Evolutionary conservation across 2,113 vertebrate species (phyloP).

Genomic region (Macrotus californicus): DNA sequence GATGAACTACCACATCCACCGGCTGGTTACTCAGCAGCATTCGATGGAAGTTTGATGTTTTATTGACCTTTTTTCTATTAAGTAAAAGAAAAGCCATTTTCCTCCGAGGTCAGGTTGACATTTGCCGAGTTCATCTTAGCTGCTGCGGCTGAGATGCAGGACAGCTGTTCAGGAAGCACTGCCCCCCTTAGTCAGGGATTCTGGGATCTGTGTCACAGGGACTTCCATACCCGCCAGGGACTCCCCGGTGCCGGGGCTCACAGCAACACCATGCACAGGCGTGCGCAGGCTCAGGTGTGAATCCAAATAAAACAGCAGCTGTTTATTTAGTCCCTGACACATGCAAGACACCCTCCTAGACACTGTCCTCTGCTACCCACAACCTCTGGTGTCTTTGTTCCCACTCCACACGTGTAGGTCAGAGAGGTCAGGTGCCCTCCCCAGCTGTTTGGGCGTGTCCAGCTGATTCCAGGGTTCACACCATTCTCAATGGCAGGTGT

Average conservation of each 20-base stretch:
- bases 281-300: neutral
- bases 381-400: fast-evolving
- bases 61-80: conserved; percentile 44
- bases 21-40: conserved; percentile 42
- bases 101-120: neutral
- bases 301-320: neutral
- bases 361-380: fast-evolving
- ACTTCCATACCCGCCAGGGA: neutral
- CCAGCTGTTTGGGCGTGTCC: no score
- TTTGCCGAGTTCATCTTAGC: neutral
- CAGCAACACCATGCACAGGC: neutral
- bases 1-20: conserved; percentile 7
- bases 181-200: neutral
- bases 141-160: neutral
- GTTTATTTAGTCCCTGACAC: neutral
- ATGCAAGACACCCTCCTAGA: fast-evolving
- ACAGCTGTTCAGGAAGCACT: neutral
- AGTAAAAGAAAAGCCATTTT: conserved; percentile 55
- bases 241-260: neutral
- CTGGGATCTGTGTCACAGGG: neutral
- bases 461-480: neutral
- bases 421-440: neutral
- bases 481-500: neutral
- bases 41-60: conserved; percentile 41
- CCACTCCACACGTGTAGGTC: neutral